phyloP scores from a whole-genome alignment of 2,888 invertebrate species.

The Hecatera dysodea region DNA sequence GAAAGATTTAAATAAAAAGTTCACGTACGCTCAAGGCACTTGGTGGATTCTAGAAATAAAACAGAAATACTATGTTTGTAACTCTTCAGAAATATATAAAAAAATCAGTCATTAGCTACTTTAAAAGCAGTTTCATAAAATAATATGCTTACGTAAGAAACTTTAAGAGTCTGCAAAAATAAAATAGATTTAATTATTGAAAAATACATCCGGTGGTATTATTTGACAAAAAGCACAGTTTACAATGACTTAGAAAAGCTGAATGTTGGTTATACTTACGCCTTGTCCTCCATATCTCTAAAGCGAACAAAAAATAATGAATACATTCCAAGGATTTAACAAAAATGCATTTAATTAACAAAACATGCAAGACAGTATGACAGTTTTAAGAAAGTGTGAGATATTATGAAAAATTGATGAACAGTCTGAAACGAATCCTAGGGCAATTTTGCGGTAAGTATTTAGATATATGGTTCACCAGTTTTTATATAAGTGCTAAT shows the following conservation, averaged over 20 bases:
- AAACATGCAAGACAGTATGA: background rate
- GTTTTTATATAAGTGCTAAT: too few relatives aligned
- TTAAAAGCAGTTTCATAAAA: background rate
- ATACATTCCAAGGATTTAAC: background rate
- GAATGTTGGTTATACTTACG: slow-evolving; percentile 28
- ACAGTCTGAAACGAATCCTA: background rate
- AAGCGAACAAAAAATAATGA: slow-evolving; percentile 23
- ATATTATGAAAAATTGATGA: background rate
- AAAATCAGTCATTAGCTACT: background rate
- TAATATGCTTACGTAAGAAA: slow-evolving; percentile 66
- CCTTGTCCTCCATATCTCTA: slow-evolving; percentile 54
- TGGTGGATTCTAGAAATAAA: slow-evolving; percentile 38
- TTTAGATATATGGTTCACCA: too few relatives aligned
- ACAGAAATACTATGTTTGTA: background rate
- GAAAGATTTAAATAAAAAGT: background rate
- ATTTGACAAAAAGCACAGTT: background rate
- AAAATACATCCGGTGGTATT: slow-evolving; percentile 6
- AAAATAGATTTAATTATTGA: background rate
- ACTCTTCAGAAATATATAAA: background rate
- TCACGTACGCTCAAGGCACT: slow-evolving; percentile 23
- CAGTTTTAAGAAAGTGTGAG: background rate
- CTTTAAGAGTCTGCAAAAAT: slow-evolving; percentile 64
- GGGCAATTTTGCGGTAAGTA: background rate
- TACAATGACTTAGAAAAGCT: background rate
- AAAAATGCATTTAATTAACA: background rate